A percentile compares a stretch with the other conserved stretches of the same genome.
phyloP scores from a whole-genome alignment of 2,113 vertebrate species.

The Illadopsis cleaveri region DNA sequence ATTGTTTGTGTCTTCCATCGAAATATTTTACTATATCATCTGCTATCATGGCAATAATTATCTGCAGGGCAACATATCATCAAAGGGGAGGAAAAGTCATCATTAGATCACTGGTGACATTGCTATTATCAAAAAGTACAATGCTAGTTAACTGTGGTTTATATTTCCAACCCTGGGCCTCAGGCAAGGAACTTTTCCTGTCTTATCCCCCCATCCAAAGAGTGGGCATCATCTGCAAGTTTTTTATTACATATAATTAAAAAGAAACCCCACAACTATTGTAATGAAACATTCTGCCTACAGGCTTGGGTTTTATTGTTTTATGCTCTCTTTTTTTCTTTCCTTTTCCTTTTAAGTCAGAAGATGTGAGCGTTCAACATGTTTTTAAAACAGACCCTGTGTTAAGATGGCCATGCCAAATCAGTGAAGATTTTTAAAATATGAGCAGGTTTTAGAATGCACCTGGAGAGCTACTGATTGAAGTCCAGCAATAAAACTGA shows the following conservation, averaged over 20 bases:
- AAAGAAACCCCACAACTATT: background rate
- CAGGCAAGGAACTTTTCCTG: background rate
- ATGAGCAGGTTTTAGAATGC: background rate
- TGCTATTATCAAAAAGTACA: background rate
- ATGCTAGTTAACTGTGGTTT: background rate
- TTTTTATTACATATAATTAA: constrained; percentile 28
- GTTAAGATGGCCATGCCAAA: background rate
- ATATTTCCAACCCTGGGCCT: background rate
- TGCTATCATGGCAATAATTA: background rate
- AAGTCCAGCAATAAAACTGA: background rate
- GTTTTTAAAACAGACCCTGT: background rate
- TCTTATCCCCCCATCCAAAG: background rate
- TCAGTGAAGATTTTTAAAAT: background rate
- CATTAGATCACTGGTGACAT: background rate
- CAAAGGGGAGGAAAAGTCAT: constrained; percentile 25
- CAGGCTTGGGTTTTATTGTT: background rate
- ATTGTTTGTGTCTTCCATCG: background rate
- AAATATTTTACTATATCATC: background rate
- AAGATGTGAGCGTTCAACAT: background rate
- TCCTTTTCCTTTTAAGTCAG: background rate
- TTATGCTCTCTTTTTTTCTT: background rate
- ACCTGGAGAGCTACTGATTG: background rate
- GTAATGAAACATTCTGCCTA: constrained; percentile 4
- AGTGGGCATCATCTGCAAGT: background rate
- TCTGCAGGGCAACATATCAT: background rate